Evolutionary conservation across 2,888 invertebrate species (phyloP), one percentile per base, ranked within the genome.

Genomic region (Pyrrhosoma nymphula): DNA sequence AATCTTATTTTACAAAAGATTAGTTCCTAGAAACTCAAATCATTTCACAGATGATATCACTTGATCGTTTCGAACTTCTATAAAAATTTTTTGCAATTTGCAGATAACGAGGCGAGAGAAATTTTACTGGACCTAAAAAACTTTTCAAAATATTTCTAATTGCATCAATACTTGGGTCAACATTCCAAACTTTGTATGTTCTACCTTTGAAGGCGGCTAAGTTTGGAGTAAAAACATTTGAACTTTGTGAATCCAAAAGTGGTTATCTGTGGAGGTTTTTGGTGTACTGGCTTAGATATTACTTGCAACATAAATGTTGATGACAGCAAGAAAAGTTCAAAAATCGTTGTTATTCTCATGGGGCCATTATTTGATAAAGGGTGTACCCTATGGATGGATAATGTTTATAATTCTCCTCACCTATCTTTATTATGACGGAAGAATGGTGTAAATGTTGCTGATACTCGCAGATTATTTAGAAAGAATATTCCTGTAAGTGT

Each of bases 381-480:
- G n/a, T 56, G 75, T 30, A 95, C 47, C 6, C 75, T 95, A 47
- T 95, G 95, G 35, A 95, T 95, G 95, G 69, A 95, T 35, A 75
- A 95, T 75, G 35, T 69, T n/a, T 95, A 95, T 63, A 95, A 95
- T 63, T 95, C 95, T 39, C 95, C 95, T 26, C n/a, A n/a, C n/a
- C 47, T 95, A 30, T 26, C 47, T 75, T 63, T 6, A 4, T 23
- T 23, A 23, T 63, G 8, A 63, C 63, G 23, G n/a, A 60, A 39
- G 26, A 88, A 95, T 55, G 95, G 95, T 18, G 88, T 95, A 55
- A 95, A 95, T 56, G 95, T 95, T 20, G 56, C 95, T 47, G 95
- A 88, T 14, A 95, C 88, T 30, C 95, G 88, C 3, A 56, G 88
- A 55, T 26, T 95, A 16, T 39, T 47, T 35, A 55, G 95, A 20